Percentiles rank a stretch among this genome's conserved stretches.
phyloP scores from a whole-genome alignment of 2,113 vertebrate genomes.

The Aegotheles bennettii region DNA sequence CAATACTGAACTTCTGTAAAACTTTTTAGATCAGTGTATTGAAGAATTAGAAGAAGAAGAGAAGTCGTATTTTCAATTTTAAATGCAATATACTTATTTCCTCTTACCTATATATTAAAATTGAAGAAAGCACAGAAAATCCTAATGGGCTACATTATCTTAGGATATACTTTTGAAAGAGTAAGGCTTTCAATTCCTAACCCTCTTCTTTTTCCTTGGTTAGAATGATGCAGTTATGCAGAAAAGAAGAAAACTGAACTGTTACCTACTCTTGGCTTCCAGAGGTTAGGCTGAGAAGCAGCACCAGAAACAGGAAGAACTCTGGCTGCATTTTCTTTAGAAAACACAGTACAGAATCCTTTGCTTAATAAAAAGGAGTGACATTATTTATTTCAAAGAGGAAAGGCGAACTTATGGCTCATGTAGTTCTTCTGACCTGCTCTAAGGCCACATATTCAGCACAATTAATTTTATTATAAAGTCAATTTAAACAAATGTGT shows the following conservation, averaged over 20 bases:
- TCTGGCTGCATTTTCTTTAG: neutral
- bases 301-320: neutral
- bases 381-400: neutral
- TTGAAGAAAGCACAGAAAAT: neutral
- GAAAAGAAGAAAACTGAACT: neutral
- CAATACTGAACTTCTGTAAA: neutral
- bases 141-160: neutral
- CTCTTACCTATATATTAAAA: neutral
- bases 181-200: neutral
- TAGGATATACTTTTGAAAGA: neutral
- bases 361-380: neutral
- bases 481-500: neutral
- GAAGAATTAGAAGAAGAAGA: neutral
- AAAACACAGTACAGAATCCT: neutral
- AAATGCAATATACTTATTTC: neutral
- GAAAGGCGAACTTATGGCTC: neutral
- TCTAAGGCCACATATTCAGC: neutral
- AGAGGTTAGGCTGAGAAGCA: neutral
- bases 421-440: neutral
- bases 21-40: neutral
- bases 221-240: neutral
- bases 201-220: neutral
- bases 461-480: neutral
- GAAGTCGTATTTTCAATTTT: neutral
- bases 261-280: neutral